phyloP scores from a whole-genome alignment of 1,140 invertebrate genomes.

The Cotesia typhae region DNA sequence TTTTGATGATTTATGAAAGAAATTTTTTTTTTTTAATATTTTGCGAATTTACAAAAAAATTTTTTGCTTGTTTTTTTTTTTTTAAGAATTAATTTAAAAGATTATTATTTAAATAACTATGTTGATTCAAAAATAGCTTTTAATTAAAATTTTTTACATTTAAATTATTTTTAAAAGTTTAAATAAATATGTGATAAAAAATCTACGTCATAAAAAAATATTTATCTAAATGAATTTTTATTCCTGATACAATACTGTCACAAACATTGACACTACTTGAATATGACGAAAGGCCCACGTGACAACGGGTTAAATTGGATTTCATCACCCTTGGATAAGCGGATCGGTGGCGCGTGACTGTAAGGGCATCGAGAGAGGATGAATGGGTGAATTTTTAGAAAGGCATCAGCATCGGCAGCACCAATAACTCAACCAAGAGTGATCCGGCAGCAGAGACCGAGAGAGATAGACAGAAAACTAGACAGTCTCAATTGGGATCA shows the following conservation, averaged over 20 bases:
- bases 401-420: slow-evolving; percentile 13
- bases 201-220: neutral
- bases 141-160: no score
- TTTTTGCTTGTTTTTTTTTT: no score
- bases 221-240: neutral
- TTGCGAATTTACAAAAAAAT: no score
- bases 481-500: slow-evolving; percentile 45
- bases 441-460: slow-evolving; percentile 14
- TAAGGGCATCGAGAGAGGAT: neutral
- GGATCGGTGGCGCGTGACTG: slow-evolving; percentile 43
- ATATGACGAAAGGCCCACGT: slow-evolving; percentile 29
- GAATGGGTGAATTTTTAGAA: slow-evolving; percentile 45
- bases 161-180: neutral
- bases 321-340: slow-evolving; percentile 42
- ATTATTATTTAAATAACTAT: no score
- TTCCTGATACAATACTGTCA: neutral
- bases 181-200: neutral
- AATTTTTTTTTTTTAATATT: no score
- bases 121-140: no score
- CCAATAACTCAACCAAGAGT: slow-evolving; percentile 38
- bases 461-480: slow-evolving; percentile 24
- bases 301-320: slow-evolving; percentile 52
- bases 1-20: no score
- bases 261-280: slow-evolving; percentile 4
- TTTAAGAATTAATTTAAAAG: no score